Evolutionary conservation across 2,113 vertebrate genomes (phyloP).

Genomic region (Riparia riparia): DNA sequence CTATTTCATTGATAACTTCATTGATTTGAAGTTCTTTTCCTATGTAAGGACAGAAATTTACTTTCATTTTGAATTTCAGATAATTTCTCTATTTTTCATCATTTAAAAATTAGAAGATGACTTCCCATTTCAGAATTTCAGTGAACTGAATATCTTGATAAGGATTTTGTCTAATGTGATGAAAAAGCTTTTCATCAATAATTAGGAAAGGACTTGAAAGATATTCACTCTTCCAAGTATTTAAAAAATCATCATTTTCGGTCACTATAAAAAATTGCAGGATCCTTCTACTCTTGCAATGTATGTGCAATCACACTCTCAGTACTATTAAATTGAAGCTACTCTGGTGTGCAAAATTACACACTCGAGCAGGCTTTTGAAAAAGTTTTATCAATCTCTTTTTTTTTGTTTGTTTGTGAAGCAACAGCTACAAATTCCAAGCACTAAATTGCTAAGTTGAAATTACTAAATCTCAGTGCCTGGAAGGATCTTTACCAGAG

Average conservation of each 20-base stretch:
- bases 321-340: background rate
- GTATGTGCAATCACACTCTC: background rate
- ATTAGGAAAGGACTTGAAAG: background rate
- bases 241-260: background rate
- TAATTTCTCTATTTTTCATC: background rate
- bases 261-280: background rate
- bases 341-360: background rate
- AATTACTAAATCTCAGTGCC: background rate
- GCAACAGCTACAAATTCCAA: background rate
- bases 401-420: background rate
- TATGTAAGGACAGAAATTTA: background rate
- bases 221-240: background rate
- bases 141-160: background rate
- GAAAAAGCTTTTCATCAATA: background rate
- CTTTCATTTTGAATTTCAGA: background rate
- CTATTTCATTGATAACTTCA: background rate
- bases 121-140: background rate
- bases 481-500: background rate
- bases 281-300: background rate
- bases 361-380: background rate
- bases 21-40: background rate
- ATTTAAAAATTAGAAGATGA: background rate
- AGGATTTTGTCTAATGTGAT: background rate
- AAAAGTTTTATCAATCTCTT: rapidly evolving
- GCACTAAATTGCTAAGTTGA: background rate